phyloP scores from a whole-genome alignment of 1,140 invertebrate genomes.

The Hyles euphorbiae region DNA sequence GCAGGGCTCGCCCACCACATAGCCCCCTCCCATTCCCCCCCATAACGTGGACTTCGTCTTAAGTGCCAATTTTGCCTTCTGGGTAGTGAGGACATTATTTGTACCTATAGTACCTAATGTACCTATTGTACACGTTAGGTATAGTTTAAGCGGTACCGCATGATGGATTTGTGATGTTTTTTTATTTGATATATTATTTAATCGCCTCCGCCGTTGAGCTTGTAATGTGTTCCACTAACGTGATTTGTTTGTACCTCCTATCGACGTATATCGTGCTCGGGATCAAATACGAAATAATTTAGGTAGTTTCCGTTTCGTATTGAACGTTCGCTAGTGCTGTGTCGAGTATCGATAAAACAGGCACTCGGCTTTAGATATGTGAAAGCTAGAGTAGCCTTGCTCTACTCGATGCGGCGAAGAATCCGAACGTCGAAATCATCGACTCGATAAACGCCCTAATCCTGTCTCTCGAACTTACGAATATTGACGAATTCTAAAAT shows the following conservation, averaged over 20 bases:
- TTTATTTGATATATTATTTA: slow-evolving; percentile 21
- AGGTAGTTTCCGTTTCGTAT: slow-evolving; percentile 31
- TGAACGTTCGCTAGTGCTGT: neutral
- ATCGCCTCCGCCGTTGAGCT: slow-evolving; percentile 31
- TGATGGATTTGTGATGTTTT: slow-evolving; percentile 49
- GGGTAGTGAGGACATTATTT: slow-evolving; percentile 72
- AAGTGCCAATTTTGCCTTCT: slow-evolving; percentile 77
- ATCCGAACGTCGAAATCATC: neutral
- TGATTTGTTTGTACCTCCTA: slow-evolving; percentile 8
- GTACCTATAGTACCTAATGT: slow-evolving; percentile 46
- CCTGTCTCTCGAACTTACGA: slow-evolving; percentile 6
- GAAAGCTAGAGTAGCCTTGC: no score
- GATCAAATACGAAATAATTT: slow-evolving; percentile 66
- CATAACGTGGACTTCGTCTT: slow-evolving; percentile 50
- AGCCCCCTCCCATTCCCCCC: slow-evolving; percentile 33
- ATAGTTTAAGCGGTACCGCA: slow-evolving; percentile 66
- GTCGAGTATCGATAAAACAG: neutral
- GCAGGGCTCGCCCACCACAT: slow-evolving; percentile 64
- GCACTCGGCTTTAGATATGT: no score
- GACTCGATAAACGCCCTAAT: slow-evolving; percentile 1
- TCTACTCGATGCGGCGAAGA: neutral
- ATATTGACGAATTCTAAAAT: slow-evolving; percentile 48
- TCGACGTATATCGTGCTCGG: slow-evolving; percentile 61
- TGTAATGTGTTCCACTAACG: slow-evolving; percentile 29
- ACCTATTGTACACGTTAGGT: slow-evolving; percentile 61